Conservation (phyloP, 2,797 vertebrate genomes). For the Danio kyathit region DNA sequence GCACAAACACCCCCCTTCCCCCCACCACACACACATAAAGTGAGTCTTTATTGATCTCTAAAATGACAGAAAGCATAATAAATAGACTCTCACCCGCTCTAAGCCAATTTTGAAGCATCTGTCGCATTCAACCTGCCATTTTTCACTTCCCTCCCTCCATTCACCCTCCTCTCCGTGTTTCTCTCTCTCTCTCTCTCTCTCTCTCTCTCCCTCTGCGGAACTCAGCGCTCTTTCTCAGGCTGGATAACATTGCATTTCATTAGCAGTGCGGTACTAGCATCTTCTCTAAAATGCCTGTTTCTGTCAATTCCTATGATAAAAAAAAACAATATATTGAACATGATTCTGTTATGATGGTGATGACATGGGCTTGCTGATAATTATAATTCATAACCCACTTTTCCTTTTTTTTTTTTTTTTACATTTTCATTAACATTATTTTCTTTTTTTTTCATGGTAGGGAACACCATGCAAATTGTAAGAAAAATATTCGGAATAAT, state of each 20-base stretch:
- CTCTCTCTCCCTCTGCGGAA: constrained; percentile 67
- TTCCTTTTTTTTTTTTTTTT: too few relatives aligned
- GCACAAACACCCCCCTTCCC: background rate
- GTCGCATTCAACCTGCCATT: constrained; percentile 55
- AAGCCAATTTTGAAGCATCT: constrained; percentile 51
- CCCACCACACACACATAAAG: background rate
- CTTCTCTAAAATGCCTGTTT: constrained; percentile 62
- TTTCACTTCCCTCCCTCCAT: constrained; percentile 33
- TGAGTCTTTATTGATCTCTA: background rate
- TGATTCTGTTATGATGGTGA: background rate
- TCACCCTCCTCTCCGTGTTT: constrained; percentile 39
- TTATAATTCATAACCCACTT: background rate
- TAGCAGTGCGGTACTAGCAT: constrained; percentile 60
- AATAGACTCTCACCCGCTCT: constrained; percentile 37
- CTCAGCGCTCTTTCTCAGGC: constrained; percentile 52
- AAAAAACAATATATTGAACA: background rate
- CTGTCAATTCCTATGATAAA: constrained; percentile 54
- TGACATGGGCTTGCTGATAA: background rate
- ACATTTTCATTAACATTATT: too few relatives aligned
- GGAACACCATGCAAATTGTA: too few relatives aligned
- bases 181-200: constrained; percentile 39
- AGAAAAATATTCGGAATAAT: too few relatives aligned
- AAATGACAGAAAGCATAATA: constrained; percentile 51
- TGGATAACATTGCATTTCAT: constrained; percentile 49
- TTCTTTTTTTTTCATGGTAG: too few relatives aligned